Base-by-base conservation (phyloP, 1,140 invertebrate genomes). In the Olivierus martensii region DNA sequence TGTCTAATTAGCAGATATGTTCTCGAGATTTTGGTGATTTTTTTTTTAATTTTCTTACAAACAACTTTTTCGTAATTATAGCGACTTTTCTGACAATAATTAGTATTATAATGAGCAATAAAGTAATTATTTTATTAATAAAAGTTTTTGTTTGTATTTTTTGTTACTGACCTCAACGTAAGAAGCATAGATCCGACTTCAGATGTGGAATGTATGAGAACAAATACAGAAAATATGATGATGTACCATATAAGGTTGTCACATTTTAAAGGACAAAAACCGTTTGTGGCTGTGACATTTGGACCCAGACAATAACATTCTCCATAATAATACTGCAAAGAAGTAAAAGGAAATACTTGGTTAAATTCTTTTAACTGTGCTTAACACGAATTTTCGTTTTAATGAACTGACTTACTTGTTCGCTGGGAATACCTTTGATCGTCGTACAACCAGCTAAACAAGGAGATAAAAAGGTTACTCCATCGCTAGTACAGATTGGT, bases 161-260 rank as follows among this genome's bases (percentile, higher is more conserved):
- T 28, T 28, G 28, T 28, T 28, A 28, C 28, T 9, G 9, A 63
- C 62, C 62, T 58, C 61, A 93, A 78, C 54, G 89, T 91, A 15
- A 92, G 73, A 52, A 92, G 68, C 79, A 92, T 90, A 14, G 84
- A 84, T 46, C 87, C 88, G 15, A 93, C 88, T 70, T 93, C 88
- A 19, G 83, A 86, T 21, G 85, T 92, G 38, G 88, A 89, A 68
- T 92, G 87, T 55, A 89, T 83, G 68, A 92, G 85, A 64, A 90
- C 87, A 66, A 88, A 82, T 43, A 87, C 72, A 3, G 86, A 87
- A 71, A 91, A 90, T 21, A 91, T 74, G 51, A 83, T 74, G 60
- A 91, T 81, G 68, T 91, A 93, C 65, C 79, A 75, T 64, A 82
- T 78, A 61, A 89, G 85, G 66, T 82, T 83, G 56, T 73, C 72